Base-by-base conservation (phyloP, 37 sponge, comb jelly and placozoan species). In the Mnemiopsis leidyi region DNA sequence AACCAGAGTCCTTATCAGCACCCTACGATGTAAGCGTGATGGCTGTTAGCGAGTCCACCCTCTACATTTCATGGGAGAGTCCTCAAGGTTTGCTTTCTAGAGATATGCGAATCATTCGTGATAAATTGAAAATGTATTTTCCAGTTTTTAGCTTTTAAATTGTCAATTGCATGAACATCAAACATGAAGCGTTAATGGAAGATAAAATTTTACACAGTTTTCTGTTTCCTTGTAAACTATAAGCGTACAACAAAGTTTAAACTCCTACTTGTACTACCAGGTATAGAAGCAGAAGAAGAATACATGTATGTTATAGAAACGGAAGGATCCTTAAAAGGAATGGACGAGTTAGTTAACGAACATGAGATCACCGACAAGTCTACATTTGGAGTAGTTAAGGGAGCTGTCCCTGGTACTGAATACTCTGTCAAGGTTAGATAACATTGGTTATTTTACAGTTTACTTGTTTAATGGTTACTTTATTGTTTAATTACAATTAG, bases 51-150 rank as follows among this genome's bases (percentile, higher is more conserved):
- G 61, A 48, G 61, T 48, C 61, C 5, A 48, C 61, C 13, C 61
- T 48, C 61, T 48, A 48, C 61, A 48, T 77, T 13, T 77, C 79
- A 1, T 77, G 79, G 79, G 79, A 34, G 16, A 77, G 79, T 77
- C 79, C 79, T 34, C 79, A 77, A 77, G 79, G 79, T 77, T 31
- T 48, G 61, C 13, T 13, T 18, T 48, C n/a, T n/a, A n/a, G n/a
- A n/a, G n/a, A n/a, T n/a, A n/a, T n/a, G n/a, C n/a, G n/a, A n/a
- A n/a, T n/a, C n/a, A n/a, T n/a, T n/a, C n/a, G n/a, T n/a, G n/a
- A n/a, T n/a, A n/a, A n/a, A n/a, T n/a, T n/a, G n/a, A n/a, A n/a
- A n/a, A n/a, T n/a, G n/a, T n/a, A n/a, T n/a, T n/a, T n/a, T n/a
- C n/a, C n/a, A n/a, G n/a, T n/a, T n/a, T n/a, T n/a, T n/a, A n/a